Evolutionary conservation across 2,797 vertebrate genomes (phyloP).

Genomic region (Sebastes oblongus): DNA sequence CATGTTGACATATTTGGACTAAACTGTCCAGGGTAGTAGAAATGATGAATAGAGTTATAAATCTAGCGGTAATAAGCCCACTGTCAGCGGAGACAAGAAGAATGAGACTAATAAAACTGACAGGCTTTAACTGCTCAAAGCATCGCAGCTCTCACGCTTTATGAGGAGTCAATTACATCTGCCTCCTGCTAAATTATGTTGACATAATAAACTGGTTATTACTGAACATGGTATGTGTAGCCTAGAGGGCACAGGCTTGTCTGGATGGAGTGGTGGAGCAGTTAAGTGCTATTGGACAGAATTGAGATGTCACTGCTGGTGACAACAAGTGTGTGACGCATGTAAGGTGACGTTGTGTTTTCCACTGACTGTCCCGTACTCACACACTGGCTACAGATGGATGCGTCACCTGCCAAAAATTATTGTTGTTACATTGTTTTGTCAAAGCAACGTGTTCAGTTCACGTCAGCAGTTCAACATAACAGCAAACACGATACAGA

Average conservation of each 20-base stretch:
- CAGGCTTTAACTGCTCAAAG: slow-evolving; percentile 20
- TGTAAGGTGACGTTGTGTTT: slow-evolving; percentile 21
- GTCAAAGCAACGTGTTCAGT: not conserved
- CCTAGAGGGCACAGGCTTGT: not conserved
- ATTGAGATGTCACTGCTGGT: slow-evolving; percentile 50
- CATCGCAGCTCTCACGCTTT: slow-evolving; percentile 24
- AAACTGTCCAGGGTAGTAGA: not conserved
- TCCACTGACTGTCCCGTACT: slow-evolving; percentile 19
- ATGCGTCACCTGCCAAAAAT: not conserved
- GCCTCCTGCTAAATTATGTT: slow-evolving; percentile 42
- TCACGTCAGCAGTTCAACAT: not conserved
- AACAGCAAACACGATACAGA: not conserved
- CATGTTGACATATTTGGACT: not conserved
- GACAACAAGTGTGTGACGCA: slow-evolving; percentile 34
- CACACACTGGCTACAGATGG: not conserved
- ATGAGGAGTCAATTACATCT: slow-evolving; percentile 47
- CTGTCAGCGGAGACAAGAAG: slow-evolving; percentile 11
- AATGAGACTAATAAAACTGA: slow-evolving; percentile 41
- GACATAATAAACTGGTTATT: slow-evolving; percentile 37
- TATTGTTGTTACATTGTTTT: not conserved
- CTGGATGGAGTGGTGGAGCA: not conserved
- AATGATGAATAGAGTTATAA: slow-evolving; percentile 21
- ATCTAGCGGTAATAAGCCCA: not conserved
- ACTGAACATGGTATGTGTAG: not conserved
- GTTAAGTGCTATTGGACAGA: slow-evolving; percentile 1